Evolutionary conservation across 2,888 invertebrate genomes (phyloP), one percentile per base, ranked within the genome.

Genomic region (Molorchus minor): DNA sequence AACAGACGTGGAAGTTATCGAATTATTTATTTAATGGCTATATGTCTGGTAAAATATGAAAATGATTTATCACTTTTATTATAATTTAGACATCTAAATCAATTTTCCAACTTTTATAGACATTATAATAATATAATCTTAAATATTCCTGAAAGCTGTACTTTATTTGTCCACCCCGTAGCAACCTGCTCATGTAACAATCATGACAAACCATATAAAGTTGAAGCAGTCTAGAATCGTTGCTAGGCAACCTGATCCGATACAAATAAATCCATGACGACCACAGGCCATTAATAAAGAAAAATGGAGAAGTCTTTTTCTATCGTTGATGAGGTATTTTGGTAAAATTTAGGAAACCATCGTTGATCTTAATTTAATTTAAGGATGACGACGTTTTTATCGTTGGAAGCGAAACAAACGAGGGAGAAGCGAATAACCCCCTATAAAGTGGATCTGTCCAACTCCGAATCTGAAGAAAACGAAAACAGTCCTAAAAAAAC

Each of bases 391-490:
- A 59, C 8, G 49, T 56, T 33, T 51, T 51, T 25, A 38, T 29
- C 25, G 16, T 16, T 2, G 60, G 58, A 8, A 55, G 43, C 2
- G 33, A 40, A 21, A 5, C 21, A 25, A 58, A 55, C 15, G 52
- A 61, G 7, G 57, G 60, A 19, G 44, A 30, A n/a, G 36, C 40
- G 8, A 54, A 53, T 43, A 20, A 20, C 15, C 20, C 29, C 33
- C 30, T 53, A 58, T 36, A 56, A 64, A 53, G 49, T 54, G 0
- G 58, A 58, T 30, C 41, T 58, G 8, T 64, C 66, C 2, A 63
- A 62, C 20, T 61, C 65, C 7, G 69, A 90, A 88, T 81, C 66
- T 10, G 71, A 69, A 57, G 65, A 64, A 25, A 57, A 61, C 43
- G 64, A 61, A 35, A 69, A 51, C n/a, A 70, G 66, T 38, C 67